A percentile compares a stretch with the other conserved stretches of the same genome.
phyloP scores from a whole-genome alignment of 2,113 vertebrate genomes.

The Parotia lawesii region DNA sequence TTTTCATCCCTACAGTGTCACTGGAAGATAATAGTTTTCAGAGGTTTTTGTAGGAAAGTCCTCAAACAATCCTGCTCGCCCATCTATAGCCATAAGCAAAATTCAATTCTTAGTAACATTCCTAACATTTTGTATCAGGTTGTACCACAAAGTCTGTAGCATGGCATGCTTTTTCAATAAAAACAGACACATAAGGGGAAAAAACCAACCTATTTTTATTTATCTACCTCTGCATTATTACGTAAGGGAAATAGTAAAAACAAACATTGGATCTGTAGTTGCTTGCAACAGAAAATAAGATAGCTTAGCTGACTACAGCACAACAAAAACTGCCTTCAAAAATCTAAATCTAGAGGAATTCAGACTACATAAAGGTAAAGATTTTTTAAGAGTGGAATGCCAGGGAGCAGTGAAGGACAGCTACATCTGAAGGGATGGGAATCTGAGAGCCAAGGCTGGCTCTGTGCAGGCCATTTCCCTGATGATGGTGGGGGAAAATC shows the following conservation, averaged over 20 bases:
- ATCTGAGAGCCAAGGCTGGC: background rate
- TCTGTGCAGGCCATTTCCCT: accelerated
- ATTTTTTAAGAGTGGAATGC: background rate
- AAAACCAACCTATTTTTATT: background rate
- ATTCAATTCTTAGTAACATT: background rate
- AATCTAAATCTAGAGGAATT: background rate
- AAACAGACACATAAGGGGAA: background rate
- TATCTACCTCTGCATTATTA: background rate
- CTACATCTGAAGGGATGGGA: background rate
- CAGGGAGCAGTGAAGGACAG: background rate
- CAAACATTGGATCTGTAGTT: background rate
- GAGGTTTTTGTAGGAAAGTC: background rate
- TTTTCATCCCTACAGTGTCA: background rate
- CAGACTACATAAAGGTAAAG: background rate
- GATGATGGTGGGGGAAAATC: background rate
- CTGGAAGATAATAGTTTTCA: background rate
- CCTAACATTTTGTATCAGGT: background rate
- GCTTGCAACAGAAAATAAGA: background rate
- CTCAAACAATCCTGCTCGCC: background rate
- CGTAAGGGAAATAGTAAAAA: background rate
- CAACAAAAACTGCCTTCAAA: background rate
- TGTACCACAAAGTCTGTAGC: background rate
- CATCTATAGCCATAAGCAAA: background rate
- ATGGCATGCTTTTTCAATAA: background rate
- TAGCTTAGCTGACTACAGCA: background rate